These are phyloP conservation scores for Aphelinus atriplicis DNA, from an alignment of 1,140 invertebrate species.

Conservation along the genomic window DNA sequence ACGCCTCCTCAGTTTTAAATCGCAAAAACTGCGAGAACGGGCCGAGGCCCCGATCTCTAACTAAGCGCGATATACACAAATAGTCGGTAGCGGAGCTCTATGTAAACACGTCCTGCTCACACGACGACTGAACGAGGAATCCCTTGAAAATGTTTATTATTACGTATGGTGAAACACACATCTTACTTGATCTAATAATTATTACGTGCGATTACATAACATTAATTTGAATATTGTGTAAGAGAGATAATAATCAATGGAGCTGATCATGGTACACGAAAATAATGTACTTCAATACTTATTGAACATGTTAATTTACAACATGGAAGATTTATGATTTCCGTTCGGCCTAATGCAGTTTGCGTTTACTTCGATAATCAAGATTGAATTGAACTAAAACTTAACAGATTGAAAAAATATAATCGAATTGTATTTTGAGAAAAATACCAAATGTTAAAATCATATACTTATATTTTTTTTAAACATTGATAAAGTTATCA, in stretches of 20 bases:
- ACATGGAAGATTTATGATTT: slow-evolving; percentile 7
- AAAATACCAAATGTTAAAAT: too few relatives aligned
- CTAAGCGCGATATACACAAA: too few relatives aligned
- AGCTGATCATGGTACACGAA: neutral
- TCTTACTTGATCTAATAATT: neutral
- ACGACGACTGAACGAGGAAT: too few relatives aligned
- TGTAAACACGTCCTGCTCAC: too few relatives aligned
- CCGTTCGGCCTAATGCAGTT: neutral
- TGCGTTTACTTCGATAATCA: too few relatives aligned
- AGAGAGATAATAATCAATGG: neutral
- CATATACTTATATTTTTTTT: neutral
- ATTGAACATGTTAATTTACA: slow-evolving; percentile 1
- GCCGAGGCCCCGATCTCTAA: too few relatives aligned
- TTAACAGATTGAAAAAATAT: too few relatives aligned
- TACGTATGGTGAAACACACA: neutral
- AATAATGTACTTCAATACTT: slow-evolving; percentile 2
- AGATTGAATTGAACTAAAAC: too few relatives aligned
- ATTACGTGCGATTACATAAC: slow-evolving; percentile 10
- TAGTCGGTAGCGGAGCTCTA: too few relatives aligned
- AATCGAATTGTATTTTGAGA: too few relatives aligned
- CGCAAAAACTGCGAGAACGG: too few relatives aligned
- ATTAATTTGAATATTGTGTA: neutral
- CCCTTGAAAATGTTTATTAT: slow-evolving; percentile 4
- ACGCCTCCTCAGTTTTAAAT: too few relatives aligned
- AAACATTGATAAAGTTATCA: neutral